These are phyloP conservation scores for Cynaeus angustus DNA, from an alignment of 2,888 invertebrate species.

Conservation along the genomic window DNA sequence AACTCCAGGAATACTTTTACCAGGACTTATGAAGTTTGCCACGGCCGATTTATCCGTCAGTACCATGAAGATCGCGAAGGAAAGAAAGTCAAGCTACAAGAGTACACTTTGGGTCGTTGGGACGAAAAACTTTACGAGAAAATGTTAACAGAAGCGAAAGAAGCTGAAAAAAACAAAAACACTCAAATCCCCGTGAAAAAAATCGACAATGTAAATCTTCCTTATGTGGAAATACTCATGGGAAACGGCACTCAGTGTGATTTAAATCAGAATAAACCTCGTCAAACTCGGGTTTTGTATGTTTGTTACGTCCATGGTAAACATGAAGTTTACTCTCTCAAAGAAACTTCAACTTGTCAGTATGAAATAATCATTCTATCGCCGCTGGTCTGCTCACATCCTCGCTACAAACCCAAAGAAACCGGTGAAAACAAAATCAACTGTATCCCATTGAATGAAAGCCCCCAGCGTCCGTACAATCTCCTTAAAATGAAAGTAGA, in stretches of 20 bases:
- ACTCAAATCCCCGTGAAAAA: conserved; percentile 76
- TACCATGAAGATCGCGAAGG: conserved; percentile 97
- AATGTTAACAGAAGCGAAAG: conserved; percentile 73
- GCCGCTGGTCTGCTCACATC: conserved; percentile 90
- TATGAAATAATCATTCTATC: conserved; percentile 95
- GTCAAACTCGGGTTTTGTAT: conserved; percentile 87
- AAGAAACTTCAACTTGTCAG: conserved; percentile 94
- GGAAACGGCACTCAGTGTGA: conserved; percentile 94
- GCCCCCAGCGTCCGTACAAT: conserved; percentile 83
- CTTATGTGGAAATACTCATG: conserved; percentile 91
- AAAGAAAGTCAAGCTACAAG: conserved; percentile 87
- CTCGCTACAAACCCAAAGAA: conserved; percentile 87
- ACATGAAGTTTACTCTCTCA: conserved; percentile 93
- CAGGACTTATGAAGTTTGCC: conserved; percentile 93
- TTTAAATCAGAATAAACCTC: conserved; percentile 84
- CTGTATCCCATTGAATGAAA: conserved; percentile 80
- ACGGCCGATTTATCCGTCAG: conserved; percentile 92
- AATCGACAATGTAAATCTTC: conserved; percentile 91
- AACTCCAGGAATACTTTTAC: background rate
- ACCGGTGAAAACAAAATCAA: conserved; percentile 85
- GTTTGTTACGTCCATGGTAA: conserved; percentile 92
- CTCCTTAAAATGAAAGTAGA: conserved; percentile 83
- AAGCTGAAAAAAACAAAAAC: conserved; percentile 73
- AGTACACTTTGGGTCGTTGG: conserved; percentile 89
- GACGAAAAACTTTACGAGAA: conserved; percentile 78